Conservation (phyloP, 2,797 vertebrate species). For the Sitta carolinensis region DNA sequence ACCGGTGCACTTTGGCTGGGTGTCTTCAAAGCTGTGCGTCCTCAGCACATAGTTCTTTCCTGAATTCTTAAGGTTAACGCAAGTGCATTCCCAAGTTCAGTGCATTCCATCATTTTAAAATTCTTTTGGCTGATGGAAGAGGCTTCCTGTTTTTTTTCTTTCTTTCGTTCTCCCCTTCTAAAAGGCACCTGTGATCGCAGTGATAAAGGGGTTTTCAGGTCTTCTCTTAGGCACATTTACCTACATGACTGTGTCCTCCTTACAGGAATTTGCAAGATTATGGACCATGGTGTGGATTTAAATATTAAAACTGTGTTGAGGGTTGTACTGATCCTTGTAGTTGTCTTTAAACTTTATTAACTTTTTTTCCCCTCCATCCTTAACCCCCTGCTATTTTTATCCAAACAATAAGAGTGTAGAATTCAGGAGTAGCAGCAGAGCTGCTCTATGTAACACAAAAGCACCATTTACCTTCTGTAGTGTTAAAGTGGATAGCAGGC, state of each 20-base stretch:
- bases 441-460: not conserved
- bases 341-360: not conserved
- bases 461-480: not conserved
- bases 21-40: not conserved
- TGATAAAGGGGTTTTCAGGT: constrained; percentile 38
- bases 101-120: not conserved
- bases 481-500: not conserved
- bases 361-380: not conserved
- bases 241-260: not conserved
- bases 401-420: not conserved
- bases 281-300: not conserved
- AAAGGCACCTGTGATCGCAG: not conserved
- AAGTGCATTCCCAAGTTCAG: not conserved
- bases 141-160: not conserved
- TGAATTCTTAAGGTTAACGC: not conserved
- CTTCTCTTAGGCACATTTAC: not conserved
- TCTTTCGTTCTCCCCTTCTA: not conserved
- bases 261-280: not conserved
- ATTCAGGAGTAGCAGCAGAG: not conserved
- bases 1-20: not conserved
- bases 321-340: not conserved
- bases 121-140: not conserved
- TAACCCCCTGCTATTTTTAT: constrained; percentile 1
- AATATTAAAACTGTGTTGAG: not conserved
- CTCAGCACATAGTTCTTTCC: not conserved